Evolutionary conservation across 2,797 vertebrate species (phyloP), one percentile per base, ranked within the genome.

Genomic region (Poeciliopsis turneri): DNA sequence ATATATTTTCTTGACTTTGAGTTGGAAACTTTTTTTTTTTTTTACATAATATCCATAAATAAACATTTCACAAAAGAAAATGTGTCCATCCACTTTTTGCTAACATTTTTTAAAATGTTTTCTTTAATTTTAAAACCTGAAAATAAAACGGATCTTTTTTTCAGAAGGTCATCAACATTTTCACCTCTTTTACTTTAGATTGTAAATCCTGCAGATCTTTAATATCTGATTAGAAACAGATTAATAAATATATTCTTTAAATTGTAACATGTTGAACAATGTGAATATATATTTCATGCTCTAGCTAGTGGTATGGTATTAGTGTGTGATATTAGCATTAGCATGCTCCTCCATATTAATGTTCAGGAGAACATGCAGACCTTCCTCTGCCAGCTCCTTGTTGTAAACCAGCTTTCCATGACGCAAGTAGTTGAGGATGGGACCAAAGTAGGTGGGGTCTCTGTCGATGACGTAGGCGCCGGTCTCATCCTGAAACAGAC

Each of bases 321-420:
- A 2, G 5, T 36, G 30, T 2, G 9, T 36, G 2, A 6, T 2
- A 20, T 64, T 61, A 61, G 16, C 33, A 18, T 16, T 9, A 36
- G 30, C 12, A 61, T 55, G 25, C 9, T n/a, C 53, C 5, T 13
- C 28, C n/a, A 57, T 57, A 57, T 28, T 4, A 15, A 33, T 33
- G 5, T 39, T 39, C 36, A 39, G 36, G 36, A 5, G 36, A 39
- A 75, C 1, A 10, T 59, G 4, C 15, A 81, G 85, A 99, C 98
- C 98, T 96, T 99, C 98, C 92, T 98, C 98, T 39, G 98, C 97
- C 92, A 99, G 96, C 90, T 99, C 97, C 94, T 99, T 99, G 96
- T 99, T 97, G 93, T 98, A 95, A 76, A 99, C 97, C 92, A 99
- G 95, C 85, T 99, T 99, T 69, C 98, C 98, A 39, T 99, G 98